phyloP scores from a whole-genome alignment of 2,888 invertebrate genomes.

The Nomada ruficornis region DNA sequence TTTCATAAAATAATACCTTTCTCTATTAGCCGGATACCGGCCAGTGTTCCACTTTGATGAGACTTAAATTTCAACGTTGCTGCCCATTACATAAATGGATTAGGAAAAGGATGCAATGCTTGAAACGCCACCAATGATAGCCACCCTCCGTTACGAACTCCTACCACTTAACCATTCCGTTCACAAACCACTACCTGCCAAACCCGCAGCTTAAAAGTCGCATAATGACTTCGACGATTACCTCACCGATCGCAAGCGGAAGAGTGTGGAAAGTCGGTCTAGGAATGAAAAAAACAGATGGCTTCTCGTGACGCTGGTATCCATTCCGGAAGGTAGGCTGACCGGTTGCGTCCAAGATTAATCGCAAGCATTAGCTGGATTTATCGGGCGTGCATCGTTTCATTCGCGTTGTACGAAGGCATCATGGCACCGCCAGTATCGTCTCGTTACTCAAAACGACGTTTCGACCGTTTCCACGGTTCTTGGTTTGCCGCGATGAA shows the following conservation, averaged over 20 bases:
- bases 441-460: constrained; percentile 72
- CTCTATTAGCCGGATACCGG: no score
- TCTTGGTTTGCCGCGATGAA: constrained; percentile 35
- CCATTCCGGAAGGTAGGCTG: constrained; percentile 77
- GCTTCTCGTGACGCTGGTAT: constrained; percentile 77
- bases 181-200: neutral
- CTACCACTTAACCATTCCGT: no score
- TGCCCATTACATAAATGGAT: no score
- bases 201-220: no score
- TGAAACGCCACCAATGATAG: no score
- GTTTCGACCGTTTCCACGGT: constrained; percentile 63
- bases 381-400: constrained; percentile 77
- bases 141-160: no score
- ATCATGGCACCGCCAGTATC: constrained; percentile 63
- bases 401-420: constrained; percentile 58
- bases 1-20: no score
- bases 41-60: no score
- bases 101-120: no score
- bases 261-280: constrained; percentile 65
- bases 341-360: constrained; percentile 76
- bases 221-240: neutral
- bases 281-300: constrained; percentile 66
- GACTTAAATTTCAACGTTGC: no score
- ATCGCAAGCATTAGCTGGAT: constrained; percentile 77
- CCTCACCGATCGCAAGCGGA: neutral